Evolutionary conservation across 2,113 vertebrate species (phyloP), one percentile per base, ranked within the genome.

Genomic region (Telmatochromis brichardi): DNA sequence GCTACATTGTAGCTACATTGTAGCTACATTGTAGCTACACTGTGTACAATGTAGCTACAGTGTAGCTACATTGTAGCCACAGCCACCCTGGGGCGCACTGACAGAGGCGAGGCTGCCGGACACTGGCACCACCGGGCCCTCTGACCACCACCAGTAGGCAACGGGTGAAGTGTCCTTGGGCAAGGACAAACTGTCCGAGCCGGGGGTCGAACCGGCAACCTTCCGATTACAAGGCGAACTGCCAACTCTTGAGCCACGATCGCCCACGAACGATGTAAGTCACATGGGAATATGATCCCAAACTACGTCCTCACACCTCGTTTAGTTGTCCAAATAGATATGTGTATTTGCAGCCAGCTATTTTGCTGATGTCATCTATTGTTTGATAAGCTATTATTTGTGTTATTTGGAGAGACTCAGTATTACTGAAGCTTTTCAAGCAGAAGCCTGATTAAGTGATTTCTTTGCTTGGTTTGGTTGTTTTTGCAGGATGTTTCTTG

Each of bases 281-380:
- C 23, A 26, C 42, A 45, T 6, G 68, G 2, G n/a, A 71, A 15
- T 71, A 23, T 6, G n/a, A 71, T 45, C 37, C 68, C 35, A 71
- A 45, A 17, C 21, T 28, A 26, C 13, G 0, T 17, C 14, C 21
- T 17, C 14, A 17, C 40, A 76, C 40, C 21, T 11, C 0, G 9
- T 47, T 45, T 76, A 45, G 40, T 47, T 2, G 21, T 76, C 42
- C 17, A 78, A 11, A 50, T 76, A 76, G 23, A 19, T 5, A 1
- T 40, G n/a, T 19, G 45, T 7, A 1, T 13, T 78, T 28, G 14
- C 15, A 47, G 6, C 4, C 26, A 78, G 45, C 15, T 50, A 7
- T 31, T 76, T 76, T 47, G 23, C 1, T 28, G 14, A 28, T 17
- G 68, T 47, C 68, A 76, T 45, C 40, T 47, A 2, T 76, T 5